Evolutionary conservation across 2,888 invertebrate species (phyloP), one percentile per base, ranked within the genome.

Genomic region (Bedellia somnulentella): DNA sequence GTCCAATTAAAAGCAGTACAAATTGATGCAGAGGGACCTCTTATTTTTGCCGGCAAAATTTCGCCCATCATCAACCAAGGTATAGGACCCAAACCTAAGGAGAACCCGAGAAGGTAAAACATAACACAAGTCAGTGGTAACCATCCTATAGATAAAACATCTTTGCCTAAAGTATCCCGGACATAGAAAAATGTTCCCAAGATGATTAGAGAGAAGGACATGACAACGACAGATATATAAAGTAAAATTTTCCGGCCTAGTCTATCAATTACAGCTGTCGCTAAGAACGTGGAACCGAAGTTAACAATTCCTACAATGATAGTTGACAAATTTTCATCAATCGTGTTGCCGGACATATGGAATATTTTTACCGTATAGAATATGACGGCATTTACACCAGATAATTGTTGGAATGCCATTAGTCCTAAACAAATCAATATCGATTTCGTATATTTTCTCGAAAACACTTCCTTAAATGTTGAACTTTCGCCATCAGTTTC

Each of bases 371-470:
- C 90, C 0, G 94, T 92, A 54, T 95, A 96, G 68, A 96, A 96
- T 57, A 97, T 93, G 31, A 97, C 89, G 4, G 94, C 95, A 60
- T 97, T 97, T 42, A 96, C 95, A 13, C 96, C 96, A 36, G 89
- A 91, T 48, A 93, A 63, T 57, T 97, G 97, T 62, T 97, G 97
- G 70, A 96, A 94, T 38, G 92, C 85, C 95, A 96, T 96, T 29
- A 97, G 77, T 0, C 91, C 89, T 33, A 95, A 60, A 2, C 88
- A 87, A 40, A 95, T 90, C 12, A 85, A 60, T 33, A 96, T 71
- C 0, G 95, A 90, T 49, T 86, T 87, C 40, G 87, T 60, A 46
- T 93, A 86, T 41, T 81, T 82, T 23, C 80, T 80, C 32, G 76
- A 79, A 35, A 88, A 80, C 12, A 94, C 68, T 49, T 92, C 89